These are phyloP conservation scores for Neolamprologus longior DNA, from an alignment of 2,113 vertebrate genomes.

Conservation along the genomic window DNA sequence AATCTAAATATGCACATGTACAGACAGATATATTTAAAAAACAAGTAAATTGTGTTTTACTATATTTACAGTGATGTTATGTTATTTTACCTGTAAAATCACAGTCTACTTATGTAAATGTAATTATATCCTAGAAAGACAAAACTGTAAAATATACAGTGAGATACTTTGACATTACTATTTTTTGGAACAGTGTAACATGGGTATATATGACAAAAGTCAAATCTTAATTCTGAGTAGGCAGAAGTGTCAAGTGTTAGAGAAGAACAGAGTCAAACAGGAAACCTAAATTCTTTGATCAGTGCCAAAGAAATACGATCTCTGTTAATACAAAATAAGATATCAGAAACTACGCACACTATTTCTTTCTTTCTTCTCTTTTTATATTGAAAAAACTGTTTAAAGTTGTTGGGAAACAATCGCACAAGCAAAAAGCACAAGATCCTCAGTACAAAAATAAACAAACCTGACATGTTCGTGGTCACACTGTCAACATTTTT, in stretches of 20 bases:
- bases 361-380: neutral
- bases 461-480: neutral
- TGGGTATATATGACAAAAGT: neutral
- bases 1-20: too few relatives aligned
- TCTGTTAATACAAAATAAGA: neutral
- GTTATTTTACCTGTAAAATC: too few relatives aligned
- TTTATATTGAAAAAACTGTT: neutral
- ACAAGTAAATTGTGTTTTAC: too few relatives aligned
- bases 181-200: neutral
- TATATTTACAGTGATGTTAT: too few relatives aligned
- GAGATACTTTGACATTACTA: too few relatives aligned
- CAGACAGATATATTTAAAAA: too few relatives aligned
- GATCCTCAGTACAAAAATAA: neutral
- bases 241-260: neutral
- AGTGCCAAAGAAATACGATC: neutral
- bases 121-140: too few relatives aligned
- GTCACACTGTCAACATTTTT: neutral
- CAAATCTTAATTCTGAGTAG: neutral
- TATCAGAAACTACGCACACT: neutral
- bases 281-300: neutral
- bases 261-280: neutral
- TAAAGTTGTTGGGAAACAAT: neutral
- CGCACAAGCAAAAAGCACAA: neutral
- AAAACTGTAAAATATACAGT: too few relatives aligned
- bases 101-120: too few relatives aligned